These are phyloP conservation scores for Syndactyla subalaris DNA, from an alignment of 2,797 vertebrate species.

Conservation along the genomic window DNA sequence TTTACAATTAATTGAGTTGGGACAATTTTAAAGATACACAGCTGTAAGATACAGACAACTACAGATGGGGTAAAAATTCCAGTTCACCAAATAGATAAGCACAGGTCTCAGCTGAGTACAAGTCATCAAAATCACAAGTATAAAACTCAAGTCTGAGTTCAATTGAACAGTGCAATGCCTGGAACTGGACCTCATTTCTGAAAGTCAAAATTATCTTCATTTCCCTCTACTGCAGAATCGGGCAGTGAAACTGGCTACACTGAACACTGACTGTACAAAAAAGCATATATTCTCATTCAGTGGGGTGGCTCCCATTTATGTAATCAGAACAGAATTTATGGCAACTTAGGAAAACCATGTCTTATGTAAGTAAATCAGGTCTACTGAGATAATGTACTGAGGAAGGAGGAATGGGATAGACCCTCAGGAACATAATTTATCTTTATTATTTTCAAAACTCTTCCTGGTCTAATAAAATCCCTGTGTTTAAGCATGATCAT, in stretches of 20 bases:
- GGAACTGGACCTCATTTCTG: not conserved
- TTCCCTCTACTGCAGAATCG: not conserved
- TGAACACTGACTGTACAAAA: not conserved
- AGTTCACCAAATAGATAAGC: not conserved
- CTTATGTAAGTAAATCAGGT: not conserved
- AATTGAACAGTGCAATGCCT: not conserved
- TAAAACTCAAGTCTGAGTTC: not conserved
- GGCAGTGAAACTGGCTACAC: not conserved
- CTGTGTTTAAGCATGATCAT: not conserved
- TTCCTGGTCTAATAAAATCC: not conserved
- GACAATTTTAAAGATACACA: not conserved
- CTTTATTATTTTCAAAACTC: not conserved
- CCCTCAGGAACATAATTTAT: fast-evolving
- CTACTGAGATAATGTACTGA: not conserved
- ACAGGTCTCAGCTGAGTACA: not conserved
- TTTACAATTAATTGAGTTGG: not conserved
- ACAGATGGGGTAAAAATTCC: not conserved
- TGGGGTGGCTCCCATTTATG: not conserved
- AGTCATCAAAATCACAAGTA: not conserved
- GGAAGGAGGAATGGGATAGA: not conserved
- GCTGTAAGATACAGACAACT: not conserved
- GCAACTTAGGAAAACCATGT: not conserved
- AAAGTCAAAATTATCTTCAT: not conserved
- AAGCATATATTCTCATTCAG: not conserved
- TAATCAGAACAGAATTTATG: not conserved